Evolutionary conservation across 2,113 vertebrate species (phyloP).

Genomic region (Plotosus lineatus): DNA sequence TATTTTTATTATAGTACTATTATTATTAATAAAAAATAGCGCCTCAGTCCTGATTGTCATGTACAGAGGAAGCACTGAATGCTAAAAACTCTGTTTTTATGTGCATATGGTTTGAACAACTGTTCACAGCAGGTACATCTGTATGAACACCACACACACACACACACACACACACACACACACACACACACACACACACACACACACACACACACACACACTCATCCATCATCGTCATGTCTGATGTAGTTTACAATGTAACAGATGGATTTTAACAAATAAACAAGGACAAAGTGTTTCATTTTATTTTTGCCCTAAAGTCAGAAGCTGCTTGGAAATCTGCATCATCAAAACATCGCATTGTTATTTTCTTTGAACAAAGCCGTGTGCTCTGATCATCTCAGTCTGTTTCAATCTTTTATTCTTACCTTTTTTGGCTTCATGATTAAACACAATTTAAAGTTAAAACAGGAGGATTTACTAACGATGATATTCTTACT

Average conservation of each 20-base stretch:
- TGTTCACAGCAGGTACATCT: slow-evolving; percentile 11
- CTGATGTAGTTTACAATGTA: slow-evolving; percentile 16
- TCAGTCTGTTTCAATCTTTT: too few relatives aligned
- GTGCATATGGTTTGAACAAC: background rate
- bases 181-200: background rate
- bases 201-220: background rate
- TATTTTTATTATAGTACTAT: too few relatives aligned
- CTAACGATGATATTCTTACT: too few relatives aligned
- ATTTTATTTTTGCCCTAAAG: background rate
- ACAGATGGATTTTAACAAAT: background rate
- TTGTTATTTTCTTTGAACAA: background rate
- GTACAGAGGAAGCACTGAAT: background rate
- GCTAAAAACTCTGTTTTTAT: background rate
- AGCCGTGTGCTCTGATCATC: background rate
- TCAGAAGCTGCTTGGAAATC: background rate
- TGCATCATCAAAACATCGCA: background rate
- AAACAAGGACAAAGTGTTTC: background rate
- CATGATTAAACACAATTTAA: background rate
- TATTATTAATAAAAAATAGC: too few relatives aligned
- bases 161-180: too few relatives aligned
- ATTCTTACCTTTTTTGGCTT: background rate
- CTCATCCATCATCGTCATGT: background rate
- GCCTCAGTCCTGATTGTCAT: background rate
- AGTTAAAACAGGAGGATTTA: background rate
- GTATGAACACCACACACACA: background rate